phyloP scores from a whole-genome alignment of 2,113 vertebrate genomes.

The Barbus barbus region DNA sequence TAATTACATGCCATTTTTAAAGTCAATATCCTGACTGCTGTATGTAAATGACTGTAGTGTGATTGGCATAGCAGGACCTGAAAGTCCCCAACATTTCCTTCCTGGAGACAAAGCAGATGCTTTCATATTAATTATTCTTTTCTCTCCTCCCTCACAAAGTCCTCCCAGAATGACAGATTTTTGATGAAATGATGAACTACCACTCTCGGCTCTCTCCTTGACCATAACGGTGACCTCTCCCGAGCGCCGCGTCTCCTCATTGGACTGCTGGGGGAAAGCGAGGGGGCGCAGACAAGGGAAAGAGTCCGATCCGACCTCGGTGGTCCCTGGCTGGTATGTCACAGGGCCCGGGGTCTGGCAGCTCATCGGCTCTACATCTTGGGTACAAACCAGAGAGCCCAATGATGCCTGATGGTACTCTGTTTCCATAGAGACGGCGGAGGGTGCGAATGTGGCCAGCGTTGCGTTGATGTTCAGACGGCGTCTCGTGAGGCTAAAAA shows the following conservation, averaged over 20 bases:
- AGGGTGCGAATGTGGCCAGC: constrained; percentile 39
- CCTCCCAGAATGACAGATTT: background rate
- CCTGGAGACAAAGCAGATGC: background rate
- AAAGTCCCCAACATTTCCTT: background rate
- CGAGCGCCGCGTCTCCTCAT: constrained; percentile 57
- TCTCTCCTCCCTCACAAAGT: background rate
- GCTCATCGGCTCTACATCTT: constrained; percentile 30
- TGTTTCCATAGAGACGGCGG: constrained; percentile 56
- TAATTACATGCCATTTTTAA: background rate
- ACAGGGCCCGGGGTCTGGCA: constrained; percentile 44
- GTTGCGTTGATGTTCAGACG: constrained; percentile 52
- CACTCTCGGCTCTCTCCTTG: constrained; percentile 77
- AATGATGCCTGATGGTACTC: constrained; percentile 66
- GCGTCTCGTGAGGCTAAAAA: background rate
- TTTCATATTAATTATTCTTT: background rate
- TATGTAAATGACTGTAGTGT: background rate
- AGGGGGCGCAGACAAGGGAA: constrained; percentile 58
- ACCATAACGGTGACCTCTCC: constrained; percentile 71
- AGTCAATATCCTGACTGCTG: background rate
- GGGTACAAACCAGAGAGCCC: constrained; percentile 60
- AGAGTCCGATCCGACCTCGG: constrained; percentile 59
- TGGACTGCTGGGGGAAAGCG: constrained; percentile 52
- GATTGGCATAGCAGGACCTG: background rate
- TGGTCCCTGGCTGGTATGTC: constrained; percentile 40
- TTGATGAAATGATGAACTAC: constrained; percentile 57